Evolutionary conservation across 2,113 vertebrate species (phyloP).

Genomic region (Oenanthe oenanthe): DNA sequence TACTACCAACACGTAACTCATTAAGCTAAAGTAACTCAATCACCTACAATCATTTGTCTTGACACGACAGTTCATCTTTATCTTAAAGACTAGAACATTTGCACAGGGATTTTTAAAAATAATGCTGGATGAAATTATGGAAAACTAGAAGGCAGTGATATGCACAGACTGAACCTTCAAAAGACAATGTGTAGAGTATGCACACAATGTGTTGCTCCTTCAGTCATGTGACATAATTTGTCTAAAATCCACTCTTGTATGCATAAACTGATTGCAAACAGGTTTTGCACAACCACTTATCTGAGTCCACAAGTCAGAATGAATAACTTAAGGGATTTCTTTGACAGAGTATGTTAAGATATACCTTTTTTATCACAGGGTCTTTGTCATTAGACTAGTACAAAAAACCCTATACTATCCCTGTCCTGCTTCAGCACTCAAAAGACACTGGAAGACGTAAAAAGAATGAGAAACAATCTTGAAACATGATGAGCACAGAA

Average conservation of each 20-base stretch:
- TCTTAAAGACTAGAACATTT: background rate
- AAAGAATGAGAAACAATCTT: conserved; percentile 39
- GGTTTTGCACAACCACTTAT: conserved; percentile 3
- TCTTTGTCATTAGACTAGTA: background rate
- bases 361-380: background rate
- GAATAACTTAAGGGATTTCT: conserved; percentile 10
- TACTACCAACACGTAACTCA: background rate
- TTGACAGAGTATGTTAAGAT: background rate
- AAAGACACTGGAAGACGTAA: conserved; percentile 9
- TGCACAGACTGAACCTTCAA: background rate
- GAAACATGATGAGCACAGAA: background rate
- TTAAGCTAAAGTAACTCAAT: conserved; percentile 1
- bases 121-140: background rate
- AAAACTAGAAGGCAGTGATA: background rate
- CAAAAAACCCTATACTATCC: background rate
- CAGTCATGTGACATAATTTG: background rate
- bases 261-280: background rate
- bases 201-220: background rate
- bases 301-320: background rate
- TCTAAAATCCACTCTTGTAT: background rate
- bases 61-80: background rate
- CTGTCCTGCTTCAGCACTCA: conserved; percentile 26
- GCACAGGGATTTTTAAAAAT: background rate
- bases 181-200: background rate
- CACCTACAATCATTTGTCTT: background rate